These are phyloP conservation scores for Cremastobaeus sp. DNA, from an alignment of 2,888 invertebrate genomes.

Conservation along the genomic window DNA sequence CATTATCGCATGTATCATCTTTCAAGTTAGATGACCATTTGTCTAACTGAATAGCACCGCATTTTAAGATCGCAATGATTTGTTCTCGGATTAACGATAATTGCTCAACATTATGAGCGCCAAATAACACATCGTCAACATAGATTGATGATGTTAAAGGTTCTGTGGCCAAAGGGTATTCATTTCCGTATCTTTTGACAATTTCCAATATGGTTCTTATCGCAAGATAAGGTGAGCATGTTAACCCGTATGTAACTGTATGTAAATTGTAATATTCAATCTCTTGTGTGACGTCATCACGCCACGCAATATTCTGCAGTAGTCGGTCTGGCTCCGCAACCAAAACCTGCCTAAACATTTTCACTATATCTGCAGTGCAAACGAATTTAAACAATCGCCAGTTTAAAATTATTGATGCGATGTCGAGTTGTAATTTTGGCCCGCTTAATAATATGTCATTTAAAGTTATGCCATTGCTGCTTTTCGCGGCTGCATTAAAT, in stretches of 20 bases:
- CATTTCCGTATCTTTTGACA: background rate
- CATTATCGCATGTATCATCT: no score
- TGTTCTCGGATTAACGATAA: background rate
- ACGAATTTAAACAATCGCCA: slow-evolving; percentile 11
- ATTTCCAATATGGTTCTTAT: background rate
- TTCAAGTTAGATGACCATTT: no score
- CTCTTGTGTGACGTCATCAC: background rate
- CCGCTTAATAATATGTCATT: slow-evolving; percentile 12
- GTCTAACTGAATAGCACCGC: background rate
- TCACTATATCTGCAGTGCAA: slow-evolving; percentile 16
- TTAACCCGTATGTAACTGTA: slow-evolving; percentile 9
- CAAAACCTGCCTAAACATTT: slow-evolving; percentile 36
- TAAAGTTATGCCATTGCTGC: background rate
- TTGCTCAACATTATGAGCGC: background rate
- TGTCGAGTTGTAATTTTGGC: slow-evolving; percentile 26
- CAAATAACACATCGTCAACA: slow-evolving; percentile 5
- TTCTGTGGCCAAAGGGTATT: background rate
- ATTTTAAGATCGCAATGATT: background rate
- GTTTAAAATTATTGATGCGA: slow-evolving; percentile 5
- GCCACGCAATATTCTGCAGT: slow-evolving; percentile 32
- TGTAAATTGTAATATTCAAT: slow-evolving; percentile 12
- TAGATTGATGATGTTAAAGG: background rate
- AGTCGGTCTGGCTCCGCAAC: background rate
- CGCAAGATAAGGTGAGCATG: background rate
- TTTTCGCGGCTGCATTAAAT: slow-evolving; percentile 27